Evolutionary conservation across 2,888 invertebrate species (phyloP).

Genomic region (Corbicula japonica): DNA sequence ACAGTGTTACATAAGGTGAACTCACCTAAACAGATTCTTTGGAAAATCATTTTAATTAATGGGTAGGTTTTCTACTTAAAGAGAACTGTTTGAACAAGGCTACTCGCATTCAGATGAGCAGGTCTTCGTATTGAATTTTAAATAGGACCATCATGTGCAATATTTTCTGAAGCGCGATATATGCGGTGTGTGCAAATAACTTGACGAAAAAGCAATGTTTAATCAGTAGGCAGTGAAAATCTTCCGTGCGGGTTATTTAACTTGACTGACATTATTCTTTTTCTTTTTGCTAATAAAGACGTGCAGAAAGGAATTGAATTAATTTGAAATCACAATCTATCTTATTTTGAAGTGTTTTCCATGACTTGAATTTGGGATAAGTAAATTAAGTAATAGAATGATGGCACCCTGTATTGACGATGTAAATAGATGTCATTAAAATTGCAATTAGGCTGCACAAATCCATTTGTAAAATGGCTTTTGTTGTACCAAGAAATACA

Average conservation of each 20-base stretch:
- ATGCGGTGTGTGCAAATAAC: background rate
- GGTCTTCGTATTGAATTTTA: background rate
- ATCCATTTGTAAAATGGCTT: too few species aligned
- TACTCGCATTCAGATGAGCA: background rate
- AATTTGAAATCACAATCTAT: constrained; percentile 12
- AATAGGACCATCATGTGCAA: constrained; percentile 3
- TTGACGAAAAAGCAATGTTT: constrained; percentile 14
- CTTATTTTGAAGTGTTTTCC: constrained; percentile 17
- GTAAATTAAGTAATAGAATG: constrained; percentile 21
- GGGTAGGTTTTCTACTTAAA: constrained; percentile 9
- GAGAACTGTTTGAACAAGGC: constrained; percentile 12
- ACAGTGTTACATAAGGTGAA: constrained; percentile 16
- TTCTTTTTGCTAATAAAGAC: constrained; percentile 1
- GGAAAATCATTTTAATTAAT: constrained; percentile 23
- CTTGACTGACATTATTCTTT: constrained; percentile 1
- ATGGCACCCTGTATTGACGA: constrained; percentile 21
- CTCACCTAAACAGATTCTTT: constrained; percentile 16
- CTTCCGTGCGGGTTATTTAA: constrained; percentile 23
- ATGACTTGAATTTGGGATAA: constrained; percentile 5
- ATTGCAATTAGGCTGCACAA: too few species aligned
- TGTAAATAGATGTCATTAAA: constrained; percentile 5
- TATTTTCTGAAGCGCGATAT: background rate
- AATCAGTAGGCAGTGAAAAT: background rate
- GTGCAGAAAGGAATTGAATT: constrained; percentile 15
- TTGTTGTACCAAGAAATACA: too few species aligned